phyloP scores from a whole-genome alignment of 2,113 vertebrate species.

The Pampusana beccarii region DNA sequence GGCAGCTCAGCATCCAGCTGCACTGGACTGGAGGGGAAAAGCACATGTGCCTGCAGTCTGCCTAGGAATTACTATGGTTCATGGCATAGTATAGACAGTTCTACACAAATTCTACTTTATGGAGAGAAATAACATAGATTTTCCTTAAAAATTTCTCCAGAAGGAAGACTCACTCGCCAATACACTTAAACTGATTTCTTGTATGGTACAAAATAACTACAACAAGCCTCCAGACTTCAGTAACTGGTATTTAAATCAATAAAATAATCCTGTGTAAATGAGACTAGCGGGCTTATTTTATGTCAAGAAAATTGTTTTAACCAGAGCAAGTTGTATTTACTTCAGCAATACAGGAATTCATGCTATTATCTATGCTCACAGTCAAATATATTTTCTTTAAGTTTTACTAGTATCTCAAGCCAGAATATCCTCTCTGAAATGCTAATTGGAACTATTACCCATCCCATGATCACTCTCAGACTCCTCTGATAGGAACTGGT shows the following conservation, averaged over 20 bases:
- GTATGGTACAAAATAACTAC: background rate
- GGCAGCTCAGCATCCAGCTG: background rate
- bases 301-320: background rate
- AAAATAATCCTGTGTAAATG: background rate
- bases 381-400: background rate
- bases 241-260: background rate
- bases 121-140: background rate
- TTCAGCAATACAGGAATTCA: background rate
- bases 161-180: background rate
- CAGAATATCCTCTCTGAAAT: background rate
- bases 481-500: background rate
- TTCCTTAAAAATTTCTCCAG: background rate
- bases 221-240: background rate
- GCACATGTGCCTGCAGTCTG: rapidly evolving
- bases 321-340: background rate
- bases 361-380: background rate
- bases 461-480: background rate
- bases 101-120: background rate
- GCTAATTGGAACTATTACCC: background rate
- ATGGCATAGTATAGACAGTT: background rate
- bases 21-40: background rate
- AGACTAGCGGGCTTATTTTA: background rate
- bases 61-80: background rate
- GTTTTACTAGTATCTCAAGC: background rate
- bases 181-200: background rate